These are phyloP conservation scores for Valencia hispanica DNA, from an alignment of 2,797 vertebrate genomes.

Conservation along the genomic window DNA sequence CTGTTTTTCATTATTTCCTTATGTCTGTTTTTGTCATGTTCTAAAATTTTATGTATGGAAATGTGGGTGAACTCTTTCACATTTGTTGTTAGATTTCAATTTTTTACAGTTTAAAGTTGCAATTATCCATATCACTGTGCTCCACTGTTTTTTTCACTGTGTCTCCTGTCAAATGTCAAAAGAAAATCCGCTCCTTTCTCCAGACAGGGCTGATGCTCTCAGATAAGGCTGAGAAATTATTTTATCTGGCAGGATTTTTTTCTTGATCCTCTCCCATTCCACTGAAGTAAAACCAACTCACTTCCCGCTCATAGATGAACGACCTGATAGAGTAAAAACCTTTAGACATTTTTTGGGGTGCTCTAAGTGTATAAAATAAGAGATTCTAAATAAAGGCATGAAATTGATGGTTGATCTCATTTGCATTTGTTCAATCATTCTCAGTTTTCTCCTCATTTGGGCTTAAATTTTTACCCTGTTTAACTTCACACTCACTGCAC, in stretches of 20 bases:
- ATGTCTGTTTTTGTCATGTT: background rate
- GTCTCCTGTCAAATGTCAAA: slow-evolving; percentile 25
- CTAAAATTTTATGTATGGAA: background rate
- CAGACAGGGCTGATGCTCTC: slow-evolving; percentile 43
- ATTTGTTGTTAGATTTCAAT: background rate
- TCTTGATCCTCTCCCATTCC: slow-evolving; percentile 15
- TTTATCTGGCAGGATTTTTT: slow-evolving; percentile 33
- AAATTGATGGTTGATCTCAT: background rate
- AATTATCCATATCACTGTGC: background rate
- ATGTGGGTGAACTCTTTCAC: background rate
- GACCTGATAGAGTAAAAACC: slow-evolving; percentile 34
- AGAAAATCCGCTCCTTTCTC: slow-evolving; percentile 30
- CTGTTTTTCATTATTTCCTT: background rate
- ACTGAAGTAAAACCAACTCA: slow-evolving; percentile 43
- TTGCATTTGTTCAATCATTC: slow-evolving; percentile 22
- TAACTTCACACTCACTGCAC: slow-evolving; percentile 4
- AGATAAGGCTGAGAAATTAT: slow-evolving; percentile 31
- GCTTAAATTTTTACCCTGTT: background rate
- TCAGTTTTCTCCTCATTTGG: background rate
- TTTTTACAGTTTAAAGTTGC: background rate
- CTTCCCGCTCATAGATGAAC: slow-evolving; percentile 52
- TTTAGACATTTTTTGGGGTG: slow-evolving; percentile 10
- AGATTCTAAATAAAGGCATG: background rate
- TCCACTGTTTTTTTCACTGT: background rate
- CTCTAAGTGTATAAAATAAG: no score